Evolutionary conservation across 2,797 vertebrate genomes (phyloP), one percentile per base, ranked within the genome.

Genomic region (Pempheris klunzingeri): DNA sequence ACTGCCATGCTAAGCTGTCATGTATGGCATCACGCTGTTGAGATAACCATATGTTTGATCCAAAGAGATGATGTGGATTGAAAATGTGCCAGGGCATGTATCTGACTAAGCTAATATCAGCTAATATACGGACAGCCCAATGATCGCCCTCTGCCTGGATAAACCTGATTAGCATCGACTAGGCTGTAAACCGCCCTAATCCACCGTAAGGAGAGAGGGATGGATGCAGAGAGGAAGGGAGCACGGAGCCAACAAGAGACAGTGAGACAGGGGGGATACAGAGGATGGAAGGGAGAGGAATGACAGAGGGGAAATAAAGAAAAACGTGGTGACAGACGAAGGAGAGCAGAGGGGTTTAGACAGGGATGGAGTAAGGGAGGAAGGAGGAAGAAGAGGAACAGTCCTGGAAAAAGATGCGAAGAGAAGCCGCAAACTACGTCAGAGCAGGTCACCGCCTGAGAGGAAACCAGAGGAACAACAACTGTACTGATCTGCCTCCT

Each of bases 161-260:
- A 91, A 93, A 94, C 82, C 90, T 43, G 88, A 94, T 95, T 94
- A 95, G 84, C 80, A 93, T 92, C 73, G 90, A 92, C 87, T 71
- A 68, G 78, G 61, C 87, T 84, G 79, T 82, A 88, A 93, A 52
- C 73, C 43, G 30, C 41, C 65, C 61, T 92, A 92, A 93, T 90
- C 90, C 89, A 81, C 64, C 59, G 72, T 85, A 81, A 90, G 73
- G 77, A 87, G 78, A 81, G 86, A 87, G 71, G 87, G 87, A 84
- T 69, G 78, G 62, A 77, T 0, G 20, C 7, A n/a, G 44, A 38
- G 72, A 63, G 67, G 79, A 71, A 73, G 50, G 64, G 34, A 39
- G 62, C 7, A 28, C 4, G 41, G 74, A 72, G 57, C 38, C 47
- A 59, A 41, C 20, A 41, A 34, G 36, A 75, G 47, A 47, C 55